Evolutionary conservation across 2,797 vertebrate genomes (phyloP).

Genomic region (Morelia viridis): DNA sequence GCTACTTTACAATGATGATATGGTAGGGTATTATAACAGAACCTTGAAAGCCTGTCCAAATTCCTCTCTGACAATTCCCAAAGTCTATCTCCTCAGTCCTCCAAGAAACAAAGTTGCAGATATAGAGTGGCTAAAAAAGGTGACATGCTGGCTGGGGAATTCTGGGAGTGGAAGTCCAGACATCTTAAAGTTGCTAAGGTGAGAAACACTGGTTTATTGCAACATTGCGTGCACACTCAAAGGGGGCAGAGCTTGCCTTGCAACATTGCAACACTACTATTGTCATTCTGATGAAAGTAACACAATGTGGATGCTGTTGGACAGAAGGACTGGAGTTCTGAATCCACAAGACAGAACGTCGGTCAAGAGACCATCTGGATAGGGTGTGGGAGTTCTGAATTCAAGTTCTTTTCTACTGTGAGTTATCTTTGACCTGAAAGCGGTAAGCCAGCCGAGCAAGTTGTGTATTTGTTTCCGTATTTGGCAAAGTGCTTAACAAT

Average conservation of each 20-base stretch:
- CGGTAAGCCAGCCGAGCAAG: not conserved
- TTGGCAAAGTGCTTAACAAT: not conserved
- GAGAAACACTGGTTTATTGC: no score
- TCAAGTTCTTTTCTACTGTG: not conserved
- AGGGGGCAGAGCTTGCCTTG: no score
- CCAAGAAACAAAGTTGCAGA: not conserved
- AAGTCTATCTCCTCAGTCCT: no score
- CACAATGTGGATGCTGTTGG: not conserved
- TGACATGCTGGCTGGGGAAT: not conserved
- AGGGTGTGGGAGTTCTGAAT: not conserved
- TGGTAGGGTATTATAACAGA: no score
- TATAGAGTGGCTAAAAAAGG: not conserved
- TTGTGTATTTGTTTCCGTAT: not conserved
- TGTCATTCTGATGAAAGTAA: not conserved
- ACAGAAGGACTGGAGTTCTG: not conserved
- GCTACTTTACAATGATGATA: no score
- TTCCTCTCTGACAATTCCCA: no score
- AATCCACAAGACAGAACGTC: not conserved
- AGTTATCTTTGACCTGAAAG: not conserved
- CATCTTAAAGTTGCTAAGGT: no score
- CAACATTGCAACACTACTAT: not conserved
- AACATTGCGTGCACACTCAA: no score
- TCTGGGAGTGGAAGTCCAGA: no score
- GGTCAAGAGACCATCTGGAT: not conserved
- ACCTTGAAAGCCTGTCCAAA: no score